A percentile compares a stretch with the other conserved stretches of the same genome.
These are phyloP conservation scores for Scrobipalpa atriplicella DNA, from an alignment of 2,888 invertebrate genomes.

Conservation along the genomic window DNA sequence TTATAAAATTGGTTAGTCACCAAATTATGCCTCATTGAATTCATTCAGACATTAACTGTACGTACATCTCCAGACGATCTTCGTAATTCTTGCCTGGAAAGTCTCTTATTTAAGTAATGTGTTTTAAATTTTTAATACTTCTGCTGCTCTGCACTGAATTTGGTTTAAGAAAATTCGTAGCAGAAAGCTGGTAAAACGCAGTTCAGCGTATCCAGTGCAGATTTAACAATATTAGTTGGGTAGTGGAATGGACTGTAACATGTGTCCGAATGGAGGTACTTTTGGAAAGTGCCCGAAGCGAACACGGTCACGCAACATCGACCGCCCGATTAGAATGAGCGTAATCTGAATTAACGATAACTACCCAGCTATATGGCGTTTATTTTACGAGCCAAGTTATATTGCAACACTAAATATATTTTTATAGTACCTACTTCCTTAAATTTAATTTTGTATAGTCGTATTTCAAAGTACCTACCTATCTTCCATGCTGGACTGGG, in stretches of 20 bases:
- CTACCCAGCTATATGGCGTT: slow-evolving; percentile 29
- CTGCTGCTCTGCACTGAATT: no score
- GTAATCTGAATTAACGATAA: slow-evolving; percentile 48
- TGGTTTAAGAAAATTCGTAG: no score
- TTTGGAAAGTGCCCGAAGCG: slow-evolving; percentile 62
- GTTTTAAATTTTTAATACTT: no score
- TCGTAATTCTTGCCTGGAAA: no score
- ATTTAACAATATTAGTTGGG: neutral
- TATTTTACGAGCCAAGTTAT: slow-evolving; percentile 2
- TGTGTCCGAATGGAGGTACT: slow-evolving; percentile 49
- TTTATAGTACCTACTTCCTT: neutral
- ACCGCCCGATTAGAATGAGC: slow-evolving; percentile 54
- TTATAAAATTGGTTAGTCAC: neutral
- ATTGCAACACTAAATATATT: neutral
- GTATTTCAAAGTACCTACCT: no score
- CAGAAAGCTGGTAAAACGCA: no score
- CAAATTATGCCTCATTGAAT: neutral
- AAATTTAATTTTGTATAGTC: no score
- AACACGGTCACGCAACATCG: slow-evolving; percentile 61
- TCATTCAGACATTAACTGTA: neutral
- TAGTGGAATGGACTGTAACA: slow-evolving; percentile 9
- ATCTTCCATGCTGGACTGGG: no score
- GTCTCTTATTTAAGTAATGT: no score
- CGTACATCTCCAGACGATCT: neutral
- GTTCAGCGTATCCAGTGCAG: no score